Evolutionary conservation across 2,797 vertebrate species (phyloP).

Genomic region (Chromobotia macracanthus): DNA sequence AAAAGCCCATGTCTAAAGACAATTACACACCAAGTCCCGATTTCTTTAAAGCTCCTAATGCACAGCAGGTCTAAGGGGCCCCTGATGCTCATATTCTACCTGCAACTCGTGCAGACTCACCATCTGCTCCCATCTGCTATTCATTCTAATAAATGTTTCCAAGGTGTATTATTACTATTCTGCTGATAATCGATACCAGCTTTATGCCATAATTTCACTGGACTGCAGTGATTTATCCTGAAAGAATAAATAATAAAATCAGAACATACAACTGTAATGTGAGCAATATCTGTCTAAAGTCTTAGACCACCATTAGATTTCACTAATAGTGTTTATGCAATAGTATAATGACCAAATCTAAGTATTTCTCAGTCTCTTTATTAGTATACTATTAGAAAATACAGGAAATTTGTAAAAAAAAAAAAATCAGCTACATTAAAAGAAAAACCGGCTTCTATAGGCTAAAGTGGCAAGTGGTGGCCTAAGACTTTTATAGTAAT

Average conservation of each 20-base stretch:
- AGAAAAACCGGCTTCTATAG: too few relatives aligned
- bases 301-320: too few relatives aligned
- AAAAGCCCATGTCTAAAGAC: constrained; percentile 63
- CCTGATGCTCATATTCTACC: constrained; percentile 63
- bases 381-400: too few relatives aligned
- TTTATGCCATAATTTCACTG: constrained; percentile 4
- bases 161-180: constrained; percentile 47
- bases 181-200: constrained; percentile 26
- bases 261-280: neutral
- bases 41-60: constrained; percentile 65
- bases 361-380: too few relatives aligned
- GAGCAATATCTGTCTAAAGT: neutral
- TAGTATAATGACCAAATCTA: too few relatives aligned
- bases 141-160: constrained; percentile 54
- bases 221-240: neutral
- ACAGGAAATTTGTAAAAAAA: too few relatives aligned
- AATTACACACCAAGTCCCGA: constrained; percentile 71
- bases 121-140: constrained; percentile 67
- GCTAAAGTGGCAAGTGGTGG: too few relatives aligned
- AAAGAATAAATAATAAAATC: neutral
- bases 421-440: too few relatives aligned
- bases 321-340: too few relatives aligned
- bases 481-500: too few relatives aligned
- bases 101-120: constrained; percentile 44
- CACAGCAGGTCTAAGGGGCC: constrained; percentile 59